phyloP scores from a whole-genome alignment of 1,140 invertebrate species.

The Drosophila arawakana region DNA sequence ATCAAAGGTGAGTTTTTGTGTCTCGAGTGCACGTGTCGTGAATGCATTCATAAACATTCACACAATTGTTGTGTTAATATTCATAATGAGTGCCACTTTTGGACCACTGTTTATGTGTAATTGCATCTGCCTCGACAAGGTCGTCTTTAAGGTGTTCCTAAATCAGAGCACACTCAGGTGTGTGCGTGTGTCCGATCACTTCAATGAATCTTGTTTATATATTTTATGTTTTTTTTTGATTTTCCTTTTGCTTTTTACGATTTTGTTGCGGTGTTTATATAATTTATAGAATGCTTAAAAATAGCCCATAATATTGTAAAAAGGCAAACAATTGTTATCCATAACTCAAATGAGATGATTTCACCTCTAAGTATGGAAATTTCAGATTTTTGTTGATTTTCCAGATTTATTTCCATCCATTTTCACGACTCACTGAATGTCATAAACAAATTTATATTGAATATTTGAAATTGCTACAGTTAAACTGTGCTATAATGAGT shows the following conservation, averaged over 20 bases:
- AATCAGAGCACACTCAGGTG: constrained; percentile 26
- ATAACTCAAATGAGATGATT: constrained; percentile 22
- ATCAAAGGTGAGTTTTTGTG: constrained; percentile 60
- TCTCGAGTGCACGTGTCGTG: constrained; percentile 16
- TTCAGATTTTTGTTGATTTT: not conserved
- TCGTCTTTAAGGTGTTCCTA: constrained; percentile 28
- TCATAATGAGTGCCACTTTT: constrained; percentile 11
- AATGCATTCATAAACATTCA: constrained; percentile 45
- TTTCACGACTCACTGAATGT: not conserved
- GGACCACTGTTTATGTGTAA: constrained; percentile 47
- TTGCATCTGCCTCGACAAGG: constrained; percentile 65
- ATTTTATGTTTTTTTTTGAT: constrained; percentile 28
- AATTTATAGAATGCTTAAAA: constrained; percentile 42
- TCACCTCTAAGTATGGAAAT: constrained; percentile 10
- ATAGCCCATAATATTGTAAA: constrained; percentile 25
- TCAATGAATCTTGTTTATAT: constrained; percentile 60
- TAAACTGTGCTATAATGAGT: too few relatives aligned
- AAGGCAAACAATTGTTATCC: constrained; percentile 32
- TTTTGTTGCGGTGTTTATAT: constrained; percentile 68
- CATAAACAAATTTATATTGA: constrained; percentile 8
- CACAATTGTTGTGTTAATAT: constrained; percentile 14
- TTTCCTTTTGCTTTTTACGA: constrained; percentile 62
- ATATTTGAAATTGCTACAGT: not conserved
- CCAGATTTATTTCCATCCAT: not conserved
- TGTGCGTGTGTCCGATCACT: constrained; percentile 16